Evolutionary conservation across 2,797 vertebrate genomes (phyloP).

Genomic region (Acanthurus leucopareius): DNA sequence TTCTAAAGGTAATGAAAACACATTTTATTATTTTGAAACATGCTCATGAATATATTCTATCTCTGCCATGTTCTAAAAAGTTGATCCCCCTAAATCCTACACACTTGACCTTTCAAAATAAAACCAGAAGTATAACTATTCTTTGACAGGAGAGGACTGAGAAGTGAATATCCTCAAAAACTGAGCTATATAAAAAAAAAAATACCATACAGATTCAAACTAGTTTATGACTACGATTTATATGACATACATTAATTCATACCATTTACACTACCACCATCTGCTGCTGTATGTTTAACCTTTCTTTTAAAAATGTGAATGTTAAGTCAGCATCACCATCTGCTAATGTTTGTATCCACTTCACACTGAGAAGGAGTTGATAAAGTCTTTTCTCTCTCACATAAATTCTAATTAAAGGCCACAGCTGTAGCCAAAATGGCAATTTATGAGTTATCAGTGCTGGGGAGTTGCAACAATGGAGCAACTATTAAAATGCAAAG

Average conservation of each 20-base stretch:
- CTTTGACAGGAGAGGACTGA: background rate
- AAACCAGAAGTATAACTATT: too few species aligned
- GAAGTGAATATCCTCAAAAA: background rate
- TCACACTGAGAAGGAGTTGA: constrained; percentile 47
- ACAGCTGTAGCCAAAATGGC: constrained; percentile 61
- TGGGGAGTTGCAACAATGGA: constrained; percentile 59
- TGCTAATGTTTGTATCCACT: constrained; percentile 42
- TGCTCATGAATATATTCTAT: too few species aligned
- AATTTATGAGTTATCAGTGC: constrained; percentile 67
- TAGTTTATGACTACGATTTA: background rate
- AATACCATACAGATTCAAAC: constrained; percentile 4
- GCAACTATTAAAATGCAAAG: constrained; percentile 62
- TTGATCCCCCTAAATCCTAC: too few species aligned
- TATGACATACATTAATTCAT: background rate
- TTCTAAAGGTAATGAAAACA: too few species aligned
- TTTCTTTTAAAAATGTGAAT: constrained; percentile 4
- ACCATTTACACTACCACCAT: background rate
- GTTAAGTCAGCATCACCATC: constrained; percentile 29
- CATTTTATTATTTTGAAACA: too few species aligned
- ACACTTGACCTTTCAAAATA: too few species aligned
- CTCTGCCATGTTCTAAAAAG: too few species aligned
- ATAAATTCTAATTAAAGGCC: constrained; percentile 67
- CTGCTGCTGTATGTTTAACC: constrained; percentile 26
- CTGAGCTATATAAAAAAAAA: constrained; percentile 1
- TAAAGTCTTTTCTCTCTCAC: constrained; percentile 54